phyloP scores from a whole-genome alignment of 64 coral and sea anemone species.

The Montipora capricornis region DNA sequence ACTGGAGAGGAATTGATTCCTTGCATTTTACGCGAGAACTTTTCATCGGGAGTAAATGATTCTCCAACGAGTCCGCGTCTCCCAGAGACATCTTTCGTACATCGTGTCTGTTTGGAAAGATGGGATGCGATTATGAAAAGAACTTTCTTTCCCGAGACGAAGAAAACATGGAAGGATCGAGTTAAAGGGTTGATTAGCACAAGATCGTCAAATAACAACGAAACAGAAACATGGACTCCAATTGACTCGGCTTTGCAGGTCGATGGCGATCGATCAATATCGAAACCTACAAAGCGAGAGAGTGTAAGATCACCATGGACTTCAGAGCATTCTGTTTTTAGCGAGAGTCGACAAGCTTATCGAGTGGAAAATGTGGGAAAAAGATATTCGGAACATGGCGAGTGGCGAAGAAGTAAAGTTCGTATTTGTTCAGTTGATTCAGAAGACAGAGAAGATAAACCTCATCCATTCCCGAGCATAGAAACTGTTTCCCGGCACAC shows the following conservation, averaged over 20 bases:
- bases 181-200: slow-evolving; percentile 72
- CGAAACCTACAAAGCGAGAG: slow-evolving; percentile 4
- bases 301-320: background rate
- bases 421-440: slow-evolving; percentile 82
- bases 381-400: slow-evolving; percentile 15
- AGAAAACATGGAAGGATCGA: slow-evolving; percentile 89
- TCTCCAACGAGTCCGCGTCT: background rate
- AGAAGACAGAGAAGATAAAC: slow-evolving; percentile 15
- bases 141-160: slow-evolving; percentile 57
- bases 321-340: slow-evolving; percentile 13
- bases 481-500: background rate
- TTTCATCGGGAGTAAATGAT: slow-evolving; percentile 31
- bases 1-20: slow-evolving; percentile 85
- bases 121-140: slow-evolving; percentile 81
- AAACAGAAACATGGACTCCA: slow-evolving; percentile 26
- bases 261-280: background rate
- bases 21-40: slow-evolving; percentile 80
- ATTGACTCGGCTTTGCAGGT: background rate
- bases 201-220: slow-evolving; percentile 35
- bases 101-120: slow-evolving; percentile 72
- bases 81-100: slow-evolving; percentile 59
- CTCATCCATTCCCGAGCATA: background rate
- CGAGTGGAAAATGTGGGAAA: slow-evolving; percentile 56
- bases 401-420: slow-evolving; percentile 64
- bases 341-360: slow-evolving; percentile 48